These are phyloP conservation scores for Dryobates pubescens DNA, from an alignment of 2,797 vertebrate species.

Conservation along the genomic window DNA sequence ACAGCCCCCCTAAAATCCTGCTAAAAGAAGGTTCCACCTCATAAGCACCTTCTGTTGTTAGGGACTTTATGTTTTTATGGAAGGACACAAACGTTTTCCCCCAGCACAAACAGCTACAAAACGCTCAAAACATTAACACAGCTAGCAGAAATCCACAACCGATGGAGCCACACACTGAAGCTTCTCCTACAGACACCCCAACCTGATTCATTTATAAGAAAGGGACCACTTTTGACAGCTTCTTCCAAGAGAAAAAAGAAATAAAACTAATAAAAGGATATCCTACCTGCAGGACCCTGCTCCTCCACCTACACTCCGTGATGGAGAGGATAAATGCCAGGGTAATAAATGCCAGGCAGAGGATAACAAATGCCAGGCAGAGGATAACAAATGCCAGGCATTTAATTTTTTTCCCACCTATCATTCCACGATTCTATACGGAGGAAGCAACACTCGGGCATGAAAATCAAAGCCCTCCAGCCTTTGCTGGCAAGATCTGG, in stretches of 20 bases:
- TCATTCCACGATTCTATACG: too few species aligned
- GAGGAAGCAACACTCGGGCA: not conserved
- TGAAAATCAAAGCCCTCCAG: not conserved
- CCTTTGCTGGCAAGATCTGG: not conserved
- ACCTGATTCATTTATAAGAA: not conserved
- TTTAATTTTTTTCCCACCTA: too few species aligned
- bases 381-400: not conserved
- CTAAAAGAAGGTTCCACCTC: not conserved
- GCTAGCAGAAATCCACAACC: not conserved
- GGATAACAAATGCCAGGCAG: not conserved
- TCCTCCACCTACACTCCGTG: not conserved
- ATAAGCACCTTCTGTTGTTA: not conserved
- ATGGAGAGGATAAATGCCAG: not conserved
- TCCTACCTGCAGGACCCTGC: not conserved
- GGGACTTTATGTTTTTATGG: not conserved
- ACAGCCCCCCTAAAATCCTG: not conserved
- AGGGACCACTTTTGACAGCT: not conserved
- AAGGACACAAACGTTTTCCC: not conserved
- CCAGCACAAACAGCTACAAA: accelerated
- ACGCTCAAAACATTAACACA: accelerated
- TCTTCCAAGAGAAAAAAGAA: not conserved
- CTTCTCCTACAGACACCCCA: not conserved
- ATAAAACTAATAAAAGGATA: not conserved
- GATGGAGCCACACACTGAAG: accelerated
- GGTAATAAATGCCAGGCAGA: too few species aligned